Conservation (phyloP, 2,888 invertebrate genomes). For the Drosophila austrosaltans region DNA sequence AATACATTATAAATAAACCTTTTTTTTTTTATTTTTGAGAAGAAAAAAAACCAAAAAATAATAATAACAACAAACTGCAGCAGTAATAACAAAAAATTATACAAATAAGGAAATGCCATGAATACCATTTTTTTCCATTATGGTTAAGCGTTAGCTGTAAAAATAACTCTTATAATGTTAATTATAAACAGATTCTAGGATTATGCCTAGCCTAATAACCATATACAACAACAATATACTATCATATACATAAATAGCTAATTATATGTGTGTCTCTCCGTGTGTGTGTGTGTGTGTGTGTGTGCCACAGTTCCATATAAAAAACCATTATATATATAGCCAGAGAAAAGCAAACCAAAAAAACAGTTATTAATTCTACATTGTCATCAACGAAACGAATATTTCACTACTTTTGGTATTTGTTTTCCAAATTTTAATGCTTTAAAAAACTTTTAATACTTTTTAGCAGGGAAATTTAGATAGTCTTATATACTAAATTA, state of each 20-base stretch:
- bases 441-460: no score
- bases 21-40: background rate
- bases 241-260: background rate
- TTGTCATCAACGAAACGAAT: no score
- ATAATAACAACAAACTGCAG: background rate
- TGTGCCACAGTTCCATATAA: background rate
- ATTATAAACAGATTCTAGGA: constrained; percentile 30
- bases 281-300: background rate
- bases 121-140: constrained; percentile 35
- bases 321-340: background rate
- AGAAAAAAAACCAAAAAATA: background rate
- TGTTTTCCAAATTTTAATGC: no score
- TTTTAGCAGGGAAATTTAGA: no score
- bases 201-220: constrained; percentile 12
- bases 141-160: constrained; percentile 36
- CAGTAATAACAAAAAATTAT: background rate
- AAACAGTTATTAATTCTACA: no score
- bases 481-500: no score
- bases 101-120: constrained; percentile 5
- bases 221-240: background rate
- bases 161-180: constrained; percentile 39
- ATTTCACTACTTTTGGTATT: no score
- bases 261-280: background rate
- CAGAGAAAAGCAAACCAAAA: no score
- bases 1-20: constrained; percentile 20